phyloP scores from a whole-genome alignment of 2,888 invertebrate genomes.

The Drosophila melanosoma region DNA sequence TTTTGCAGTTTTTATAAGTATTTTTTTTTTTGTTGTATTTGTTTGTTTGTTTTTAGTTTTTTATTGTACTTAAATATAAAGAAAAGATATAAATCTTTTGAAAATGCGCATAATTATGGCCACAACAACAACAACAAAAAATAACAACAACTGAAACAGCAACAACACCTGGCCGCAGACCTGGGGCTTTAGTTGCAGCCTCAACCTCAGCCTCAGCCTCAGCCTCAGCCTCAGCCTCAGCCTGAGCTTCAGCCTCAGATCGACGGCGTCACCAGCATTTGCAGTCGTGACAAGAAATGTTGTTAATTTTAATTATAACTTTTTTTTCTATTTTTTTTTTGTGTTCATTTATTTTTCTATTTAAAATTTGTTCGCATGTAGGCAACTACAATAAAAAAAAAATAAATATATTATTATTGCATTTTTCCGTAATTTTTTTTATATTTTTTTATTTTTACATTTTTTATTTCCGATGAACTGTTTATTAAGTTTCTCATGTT shows the following conservation, averaged over 20 bases:
- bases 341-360: conserved; percentile 38
- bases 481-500: neutral
- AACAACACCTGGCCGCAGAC: conserved; percentile 55
- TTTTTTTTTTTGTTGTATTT: conserved; percentile 27
- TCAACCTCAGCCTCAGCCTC: conserved; percentile 23
- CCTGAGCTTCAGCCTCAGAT: conserved; percentile 21
- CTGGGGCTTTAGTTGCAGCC: conserved; percentile 39
- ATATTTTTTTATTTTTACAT: neutral
- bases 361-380: conserved; percentile 58
- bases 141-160: conserved; percentile 27
- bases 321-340: conserved; percentile 30
- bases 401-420: neutral
- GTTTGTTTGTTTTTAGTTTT: conserved; percentile 54
- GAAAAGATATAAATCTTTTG: conserved; percentile 78
- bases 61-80: conserved; percentile 64
- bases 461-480: conserved; percentile 2
- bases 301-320: conserved; percentile 79
- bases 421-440: neutral
- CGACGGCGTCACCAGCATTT: conserved; percentile 30
- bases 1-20: conserved; percentile 22
- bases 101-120: conserved; percentile 71
- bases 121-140: conserved; percentile 28
- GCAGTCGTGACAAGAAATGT: conserved; percentile 80
- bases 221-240: conserved; percentile 16
- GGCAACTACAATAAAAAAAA: conserved; percentile 23